Conservation (phyloP, 1,140 invertebrate genomes). For the Anadara kagoshimensis region DNA sequence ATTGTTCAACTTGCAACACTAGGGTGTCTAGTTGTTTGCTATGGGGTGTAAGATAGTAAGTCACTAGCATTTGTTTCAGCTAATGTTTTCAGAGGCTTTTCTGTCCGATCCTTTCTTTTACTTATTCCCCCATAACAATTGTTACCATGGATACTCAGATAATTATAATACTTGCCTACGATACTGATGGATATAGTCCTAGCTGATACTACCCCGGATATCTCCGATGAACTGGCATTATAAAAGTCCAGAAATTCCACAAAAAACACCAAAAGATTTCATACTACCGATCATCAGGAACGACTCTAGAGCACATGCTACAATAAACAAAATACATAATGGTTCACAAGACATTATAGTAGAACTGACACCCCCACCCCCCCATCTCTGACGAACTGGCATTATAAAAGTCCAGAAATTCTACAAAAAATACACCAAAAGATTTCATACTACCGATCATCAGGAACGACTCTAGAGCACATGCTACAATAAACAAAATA, state of each 20-base stretch:
- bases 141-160: too few relatives aligned
- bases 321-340: neutral
- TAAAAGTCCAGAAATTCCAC: slow-evolving; percentile 15
- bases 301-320: slow-evolving; percentile 9
- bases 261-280: slow-evolving; percentile 21
- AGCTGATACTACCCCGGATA: slow-evolving; percentile 5
- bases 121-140: too few relatives aligned
- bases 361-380: too few relatives aligned
- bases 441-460: slow-evolving; percentile 13
- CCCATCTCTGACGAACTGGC: slow-evolving; percentile 10
- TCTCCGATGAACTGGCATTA: slow-evolving; percentile 16
- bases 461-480: slow-evolving; percentile 10
- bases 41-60: too few relatives aligned
- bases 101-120: too few relatives aligned
- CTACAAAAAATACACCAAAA: slow-evolving; percentile 21
- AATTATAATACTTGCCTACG: neutral
- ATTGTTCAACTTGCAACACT: too few relatives aligned
- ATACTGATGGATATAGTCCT: slow-evolving; percentile 5
- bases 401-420: slow-evolving; percentile 12
- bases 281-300: slow-evolving; percentile 13
- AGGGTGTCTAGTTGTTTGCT: too few relatives aligned
- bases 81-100: too few relatives aligned
- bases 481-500: slow-evolving; percentile 11
- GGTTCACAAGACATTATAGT: too few relatives aligned
- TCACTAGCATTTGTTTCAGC: too few relatives aligned